Conservation (phyloP, 2,113 vertebrate genomes). For the Syngnathus floridae region DNA sequence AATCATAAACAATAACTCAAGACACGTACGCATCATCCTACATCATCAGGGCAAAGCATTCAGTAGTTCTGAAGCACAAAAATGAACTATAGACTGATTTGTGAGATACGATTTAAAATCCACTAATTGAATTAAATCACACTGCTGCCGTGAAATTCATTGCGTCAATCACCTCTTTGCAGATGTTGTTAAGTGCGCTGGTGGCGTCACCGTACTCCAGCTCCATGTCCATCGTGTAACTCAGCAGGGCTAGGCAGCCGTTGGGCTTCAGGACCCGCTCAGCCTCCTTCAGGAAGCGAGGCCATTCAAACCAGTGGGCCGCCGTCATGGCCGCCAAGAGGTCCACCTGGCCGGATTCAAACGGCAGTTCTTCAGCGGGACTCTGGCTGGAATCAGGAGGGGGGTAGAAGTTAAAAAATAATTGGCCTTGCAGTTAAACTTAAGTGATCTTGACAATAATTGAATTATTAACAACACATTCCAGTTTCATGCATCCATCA, state of each 20-base stretch:
- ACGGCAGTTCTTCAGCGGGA: slow-evolving; percentile 70
- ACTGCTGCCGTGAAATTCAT: too few relatives aligned
- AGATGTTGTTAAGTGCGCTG: slow-evolving; percentile 52
- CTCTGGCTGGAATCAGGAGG: slow-evolving; percentile 34
- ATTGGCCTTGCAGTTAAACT: neutral
- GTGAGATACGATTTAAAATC: too few relatives aligned
- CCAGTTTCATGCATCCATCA: too few relatives aligned
- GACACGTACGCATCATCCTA: too few relatives aligned
- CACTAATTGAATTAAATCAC: too few relatives aligned
- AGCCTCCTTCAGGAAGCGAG: slow-evolving; percentile 64
- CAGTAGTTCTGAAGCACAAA: too few relatives aligned
- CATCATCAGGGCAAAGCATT: too few relatives aligned
- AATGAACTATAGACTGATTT: too few relatives aligned
- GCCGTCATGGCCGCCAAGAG: slow-evolving; percentile 67
- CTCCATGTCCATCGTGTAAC: slow-evolving; percentile 62
- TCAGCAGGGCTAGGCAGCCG: slow-evolving; percentile 70
- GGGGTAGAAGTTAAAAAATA: too few relatives aligned
- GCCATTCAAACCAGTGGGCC: slow-evolving; percentile 72
- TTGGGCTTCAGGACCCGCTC: slow-evolving; percentile 63
- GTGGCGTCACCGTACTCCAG: slow-evolving; percentile 56
- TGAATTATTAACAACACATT: neutral
- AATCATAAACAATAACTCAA: neutral
- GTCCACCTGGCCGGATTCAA: slow-evolving; percentile 54
- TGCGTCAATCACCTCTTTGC: slow-evolving; percentile 57
- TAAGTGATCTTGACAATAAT: neutral